Conservation (phyloP, 2,888 invertebrate species). For the Belgica antarctica region DNA sequence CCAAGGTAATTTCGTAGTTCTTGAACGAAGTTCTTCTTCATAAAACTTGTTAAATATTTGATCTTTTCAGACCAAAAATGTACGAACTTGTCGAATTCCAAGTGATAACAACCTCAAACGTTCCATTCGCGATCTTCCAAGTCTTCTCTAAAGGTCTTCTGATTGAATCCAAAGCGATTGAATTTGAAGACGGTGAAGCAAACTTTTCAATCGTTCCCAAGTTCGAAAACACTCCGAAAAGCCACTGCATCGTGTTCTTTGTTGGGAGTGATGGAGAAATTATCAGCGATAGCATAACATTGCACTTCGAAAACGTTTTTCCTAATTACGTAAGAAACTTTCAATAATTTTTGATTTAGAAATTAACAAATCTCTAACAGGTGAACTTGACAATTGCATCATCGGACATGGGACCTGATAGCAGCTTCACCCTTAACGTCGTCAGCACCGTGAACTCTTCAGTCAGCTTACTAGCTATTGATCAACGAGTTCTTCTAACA, state of each 20-base stretch:
- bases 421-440: background rate
- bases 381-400: background rate
- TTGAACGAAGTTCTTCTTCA: background rate
- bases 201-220: slow-evolving; percentile 4
- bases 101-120: background rate
- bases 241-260: slow-evolving; percentile 28
- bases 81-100: background rate
- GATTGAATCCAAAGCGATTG: background rate
- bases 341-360: background rate
- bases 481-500: background rate
- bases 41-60: background rate
- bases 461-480: slow-evolving; percentile 7
- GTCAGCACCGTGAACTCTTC: slow-evolving; percentile 14
- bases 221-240: slow-evolving; percentile 16
- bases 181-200: background rate
- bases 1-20: slow-evolving; percentile 6
- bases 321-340: background rate
- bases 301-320: slow-evolving; percentile 1
- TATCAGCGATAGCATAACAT: slow-evolving; percentile 10
- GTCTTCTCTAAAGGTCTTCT: slow-evolving; percentile 22
- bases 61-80: slow-evolving; percentile 11
- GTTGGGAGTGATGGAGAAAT: slow-evolving; percentile 9
- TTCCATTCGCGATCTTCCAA: background rate
- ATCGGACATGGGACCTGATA: background rate
- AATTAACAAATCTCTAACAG: slow-evolving; percentile 13